Evolutionary conservation across 2,113 vertebrate genomes (phyloP), one percentile per base, ranked within the genome.

Genomic region (Oncorhynchus gorbuscha): DNA sequence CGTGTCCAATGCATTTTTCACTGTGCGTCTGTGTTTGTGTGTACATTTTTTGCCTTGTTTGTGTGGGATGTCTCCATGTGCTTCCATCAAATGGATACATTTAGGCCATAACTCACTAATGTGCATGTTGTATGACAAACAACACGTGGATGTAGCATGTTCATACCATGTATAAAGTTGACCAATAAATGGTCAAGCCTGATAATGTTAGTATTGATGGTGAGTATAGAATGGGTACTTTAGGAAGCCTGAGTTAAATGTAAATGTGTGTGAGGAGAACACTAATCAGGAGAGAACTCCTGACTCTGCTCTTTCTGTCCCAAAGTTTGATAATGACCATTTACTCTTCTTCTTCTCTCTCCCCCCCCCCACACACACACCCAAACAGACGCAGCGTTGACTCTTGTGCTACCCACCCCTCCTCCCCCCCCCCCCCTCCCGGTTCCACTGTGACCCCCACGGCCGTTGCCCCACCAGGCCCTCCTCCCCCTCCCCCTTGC

Each of bases 401-500:
- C 92, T 84, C 92, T 92, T 49, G 95, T 93, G 82, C 90, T 93
- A 79, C 95, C 94, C 48, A 90, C 92, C 80, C 95, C 96, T 20
- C 97, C 96, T 69, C 95, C 97, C 6, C 95, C 97, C 8, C 96
- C 97, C 0, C 97, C 97, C 1, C 96, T 69, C 89, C 95, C 71
- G 88, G 94, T 80, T 94, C 95, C 85, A 90, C 91, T 90, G 93
- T 95, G 90, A 90, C 90, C 71, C 82, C 90, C 0, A 69, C 79
- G 84, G 91, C 79, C 88, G 88, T 94, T 7, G 92, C 93, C 0
- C 91, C 91, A 0, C 93, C 93, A 3, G 76, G 75, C 1, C 93
- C 95, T 1, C 94, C 95, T 18, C 93, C 94, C 24, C 94, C 94
- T 58, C 94, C 95, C 94, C 94, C 0, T 93, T 93, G 80, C 79